phyloP scores from a whole-genome alignment of 2,113 vertebrate species.

The Grantiella picta region DNA sequence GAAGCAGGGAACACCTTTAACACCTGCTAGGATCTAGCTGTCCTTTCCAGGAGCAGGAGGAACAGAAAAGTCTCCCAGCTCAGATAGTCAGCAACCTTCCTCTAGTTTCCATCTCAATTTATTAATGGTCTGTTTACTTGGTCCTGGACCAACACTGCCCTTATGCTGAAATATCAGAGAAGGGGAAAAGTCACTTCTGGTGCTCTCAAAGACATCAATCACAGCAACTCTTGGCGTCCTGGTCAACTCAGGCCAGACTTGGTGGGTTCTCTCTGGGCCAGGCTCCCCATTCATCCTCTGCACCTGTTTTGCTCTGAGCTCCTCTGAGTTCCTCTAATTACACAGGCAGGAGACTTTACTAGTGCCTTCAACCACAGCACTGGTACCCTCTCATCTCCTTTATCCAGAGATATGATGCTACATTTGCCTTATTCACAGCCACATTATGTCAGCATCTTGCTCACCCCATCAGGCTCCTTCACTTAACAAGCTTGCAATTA shows the following conservation, averaged over 20 bases:
- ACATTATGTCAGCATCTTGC: neutral
- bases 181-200: neutral
- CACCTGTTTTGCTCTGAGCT: neutral
- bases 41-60: neutral
- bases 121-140: slow-evolving; percentile 47
- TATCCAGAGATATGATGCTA: rapidly evolving
- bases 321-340: neutral
- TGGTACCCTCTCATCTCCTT: neutral
- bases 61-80: slow-evolving; percentile 4
- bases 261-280: neutral
- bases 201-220: neutral
- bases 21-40: neutral
- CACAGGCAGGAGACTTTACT: neutral
- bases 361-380: neutral
- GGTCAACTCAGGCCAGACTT: neutral
- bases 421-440: neutral
- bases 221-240: neutral
- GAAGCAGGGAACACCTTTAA: neutral
- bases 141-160: slow-evolving; percentile 1
- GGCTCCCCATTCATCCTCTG: slow-evolving; percentile 27
- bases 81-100: neutral
- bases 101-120: slow-evolving; percentile 30
- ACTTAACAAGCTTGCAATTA: neutral
- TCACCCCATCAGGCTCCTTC: neutral
- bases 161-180: neutral